phyloP scores from a whole-genome alignment of 92 coral and sea anemone species.

The Blastomussa wellsi region DNA sequence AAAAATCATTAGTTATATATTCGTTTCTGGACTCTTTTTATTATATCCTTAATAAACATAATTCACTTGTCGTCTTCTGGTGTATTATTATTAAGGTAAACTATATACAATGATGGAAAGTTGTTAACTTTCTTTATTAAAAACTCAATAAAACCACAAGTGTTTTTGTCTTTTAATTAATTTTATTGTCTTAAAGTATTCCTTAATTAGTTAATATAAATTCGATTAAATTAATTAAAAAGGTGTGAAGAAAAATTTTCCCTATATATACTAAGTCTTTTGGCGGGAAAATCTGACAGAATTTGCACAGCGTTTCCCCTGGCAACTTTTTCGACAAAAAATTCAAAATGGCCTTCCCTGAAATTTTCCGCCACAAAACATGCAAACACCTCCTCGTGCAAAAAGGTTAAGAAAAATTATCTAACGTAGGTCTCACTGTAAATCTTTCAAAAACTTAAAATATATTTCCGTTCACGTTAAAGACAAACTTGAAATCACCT shows the following conservation, averaged over 20 bases:
- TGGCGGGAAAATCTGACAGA: conserved; percentile 5
- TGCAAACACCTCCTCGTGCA: background rate
- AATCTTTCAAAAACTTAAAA: background rate
- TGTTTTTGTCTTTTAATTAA: background rate
- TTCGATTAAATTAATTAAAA: background rate
- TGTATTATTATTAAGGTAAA: background rate
- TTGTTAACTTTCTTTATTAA: background rate
- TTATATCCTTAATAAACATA: too few relatives aligned
- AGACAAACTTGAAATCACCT: background rate
- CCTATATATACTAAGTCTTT: conserved; percentile 6
- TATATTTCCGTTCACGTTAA: background rate
- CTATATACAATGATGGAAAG: background rate
- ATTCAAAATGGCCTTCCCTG: background rate
- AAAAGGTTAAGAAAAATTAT: background rate
- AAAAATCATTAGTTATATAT: too few relatives aligned
- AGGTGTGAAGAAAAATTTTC: background rate
- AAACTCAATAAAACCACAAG: background rate
- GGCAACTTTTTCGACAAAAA: conserved; percentile 19
- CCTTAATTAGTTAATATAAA: background rate
- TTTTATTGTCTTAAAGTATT: background rate
- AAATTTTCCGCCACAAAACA: background rate
- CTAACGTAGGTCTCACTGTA: background rate
- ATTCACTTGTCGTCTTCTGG: background rate
- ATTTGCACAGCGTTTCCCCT: conserved; percentile 25
- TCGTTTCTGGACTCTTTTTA: too few relatives aligned